Percentiles rank a stretch among this genome's conserved stretches.
phyloP scores from a whole-genome alignment of 2,797 vertebrate species.

The Pangasius larnaudii region DNA sequence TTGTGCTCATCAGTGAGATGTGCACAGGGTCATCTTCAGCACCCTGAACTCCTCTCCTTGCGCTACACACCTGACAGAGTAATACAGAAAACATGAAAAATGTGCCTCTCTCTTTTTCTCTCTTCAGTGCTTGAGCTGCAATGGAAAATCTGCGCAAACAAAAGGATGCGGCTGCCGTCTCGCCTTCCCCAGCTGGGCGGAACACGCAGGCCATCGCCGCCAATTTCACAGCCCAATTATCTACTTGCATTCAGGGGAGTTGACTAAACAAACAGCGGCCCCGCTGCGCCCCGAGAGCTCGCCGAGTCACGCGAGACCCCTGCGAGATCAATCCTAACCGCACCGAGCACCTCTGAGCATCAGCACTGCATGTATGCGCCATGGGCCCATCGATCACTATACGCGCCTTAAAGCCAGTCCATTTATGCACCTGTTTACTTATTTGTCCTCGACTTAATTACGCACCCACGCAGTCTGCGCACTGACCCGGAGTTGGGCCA shows the following conservation, averaged over 20 bases:
- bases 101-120: constrained; percentile 1
- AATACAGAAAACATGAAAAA: background rate
- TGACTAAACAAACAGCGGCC: constrained; percentile 93
- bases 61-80: background rate
- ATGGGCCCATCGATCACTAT: constrained; percentile 47
- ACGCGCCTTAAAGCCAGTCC: constrained; percentile 34
- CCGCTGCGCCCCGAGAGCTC: constrained; percentile 85
- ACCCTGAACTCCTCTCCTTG: background rate
- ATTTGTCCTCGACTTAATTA: constrained; percentile 48
- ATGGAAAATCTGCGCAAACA: constrained; percentile 83
- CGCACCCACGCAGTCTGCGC: constrained; percentile 34
- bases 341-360: constrained; percentile 85
- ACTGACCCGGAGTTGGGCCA: constrained; percentile 36
- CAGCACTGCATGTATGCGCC: constrained; percentile 26
- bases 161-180: constrained; percentile 83
- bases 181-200: constrained; percentile 82
- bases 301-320: constrained; percentile 84
- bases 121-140: constrained; percentile 68
- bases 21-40: background rate
- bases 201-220: constrained; percentile 86
- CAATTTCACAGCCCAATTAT: constrained; percentile 94
- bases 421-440: constrained; percentile 52
- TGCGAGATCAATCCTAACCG: constrained; percentile 89
- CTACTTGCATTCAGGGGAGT: constrained; percentile 95
- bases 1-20: background rate